These are phyloP conservation scores for Drosophila ficusphila DNA, from an alignment of 1,140 invertebrate species.

Conservation along the genomic window DNA sequence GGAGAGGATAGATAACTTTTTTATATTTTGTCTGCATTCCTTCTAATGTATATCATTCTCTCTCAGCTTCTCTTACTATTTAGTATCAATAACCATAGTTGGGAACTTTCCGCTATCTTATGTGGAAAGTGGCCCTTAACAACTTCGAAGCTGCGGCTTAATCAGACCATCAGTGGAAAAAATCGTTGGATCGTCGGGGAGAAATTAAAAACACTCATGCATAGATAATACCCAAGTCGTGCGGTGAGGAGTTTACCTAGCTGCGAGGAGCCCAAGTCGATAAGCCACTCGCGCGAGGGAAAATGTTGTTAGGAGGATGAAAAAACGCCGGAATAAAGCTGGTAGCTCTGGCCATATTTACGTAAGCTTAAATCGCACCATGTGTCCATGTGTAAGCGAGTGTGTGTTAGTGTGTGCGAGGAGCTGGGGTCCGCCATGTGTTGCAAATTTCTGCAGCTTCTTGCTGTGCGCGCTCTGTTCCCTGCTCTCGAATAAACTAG, in stretches of 20 bases:
- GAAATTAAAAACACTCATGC: slow-evolving; percentile 67
- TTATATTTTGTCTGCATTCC: too few species aligned
- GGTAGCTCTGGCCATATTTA: slow-evolving; percentile 48
- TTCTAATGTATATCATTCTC: too few species aligned
- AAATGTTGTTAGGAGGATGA: slow-evolving; percentile 27
- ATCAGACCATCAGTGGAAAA: slow-evolving; percentile 17
- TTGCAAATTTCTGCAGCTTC: slow-evolving; percentile 48
- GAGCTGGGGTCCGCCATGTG: slow-evolving; percentile 24
- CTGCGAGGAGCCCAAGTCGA: slow-evolving; percentile 47
- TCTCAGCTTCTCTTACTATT: too few species aligned
- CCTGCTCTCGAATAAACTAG: slow-evolving; percentile 42
- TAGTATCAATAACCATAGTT: slow-evolving; percentile 14
- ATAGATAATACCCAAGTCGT: slow-evolving; percentile 57
- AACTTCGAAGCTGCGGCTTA: slow-evolving; percentile 28
- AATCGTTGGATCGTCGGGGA: not conserved
- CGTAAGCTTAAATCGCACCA: slow-evolving; percentile 54
- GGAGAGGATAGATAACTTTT: too few species aligned
- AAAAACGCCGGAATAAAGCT: slow-evolving; percentile 23
- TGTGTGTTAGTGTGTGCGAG: not conserved
- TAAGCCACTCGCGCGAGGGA: slow-evolving; percentile 43
- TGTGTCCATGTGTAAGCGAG: slow-evolving; percentile 2
- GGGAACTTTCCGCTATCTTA: not conserved
- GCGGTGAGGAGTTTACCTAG: slow-evolving; percentile 40
- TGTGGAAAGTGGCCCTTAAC: slow-evolving; percentile 19
- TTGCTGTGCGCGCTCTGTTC: slow-evolving; percentile 17